phyloP scores from a whole-genome alignment of 2,113 vertebrate genomes.

The Herpetotheres cachinnans region DNA sequence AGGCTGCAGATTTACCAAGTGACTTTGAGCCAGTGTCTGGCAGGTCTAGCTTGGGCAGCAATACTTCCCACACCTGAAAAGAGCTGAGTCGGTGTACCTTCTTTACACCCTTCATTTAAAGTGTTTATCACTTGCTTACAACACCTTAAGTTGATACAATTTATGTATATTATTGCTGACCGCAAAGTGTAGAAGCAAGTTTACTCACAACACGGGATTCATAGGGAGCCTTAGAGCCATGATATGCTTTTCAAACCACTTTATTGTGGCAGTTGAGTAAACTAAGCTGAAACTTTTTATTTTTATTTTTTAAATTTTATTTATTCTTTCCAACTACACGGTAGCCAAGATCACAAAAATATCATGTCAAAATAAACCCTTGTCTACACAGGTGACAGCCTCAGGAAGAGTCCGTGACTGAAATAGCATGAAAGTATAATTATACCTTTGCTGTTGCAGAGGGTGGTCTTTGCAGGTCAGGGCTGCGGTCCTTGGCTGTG shows the following conservation, averaged over 20 bases:
- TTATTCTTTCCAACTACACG: neutral
- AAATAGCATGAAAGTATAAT: neutral
- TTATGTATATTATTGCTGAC: neutral
- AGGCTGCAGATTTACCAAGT: neutral
- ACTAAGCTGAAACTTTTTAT: neutral
- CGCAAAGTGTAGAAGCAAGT: neutral
- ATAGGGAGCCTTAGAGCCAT: neutral
- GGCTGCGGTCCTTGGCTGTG: neutral
- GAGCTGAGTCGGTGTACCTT: neutral
- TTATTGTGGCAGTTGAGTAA: neutral
- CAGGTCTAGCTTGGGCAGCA: neutral
- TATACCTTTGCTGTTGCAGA: neutral
- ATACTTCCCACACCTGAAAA: neutral
- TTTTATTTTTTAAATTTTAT: neutral
- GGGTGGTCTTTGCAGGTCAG: conserved; percentile 1
- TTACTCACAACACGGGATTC: neutral
- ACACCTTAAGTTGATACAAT: neutral
- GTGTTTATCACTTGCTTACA: neutral
- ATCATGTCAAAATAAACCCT: conserved; percentile 44
- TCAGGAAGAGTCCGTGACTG: neutral
- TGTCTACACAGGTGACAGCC: neutral
- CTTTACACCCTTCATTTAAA: neutral
- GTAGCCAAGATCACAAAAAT: conserved; percentile 26
- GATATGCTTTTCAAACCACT: neutral
- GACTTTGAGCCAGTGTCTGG: neutral